Percentiles rank a stretch among this genome's conserved stretches.
Evolutionary conservation across 2,113 vertebrate genomes (phyloP).

Genomic region (Orycteropus afer): DNA sequence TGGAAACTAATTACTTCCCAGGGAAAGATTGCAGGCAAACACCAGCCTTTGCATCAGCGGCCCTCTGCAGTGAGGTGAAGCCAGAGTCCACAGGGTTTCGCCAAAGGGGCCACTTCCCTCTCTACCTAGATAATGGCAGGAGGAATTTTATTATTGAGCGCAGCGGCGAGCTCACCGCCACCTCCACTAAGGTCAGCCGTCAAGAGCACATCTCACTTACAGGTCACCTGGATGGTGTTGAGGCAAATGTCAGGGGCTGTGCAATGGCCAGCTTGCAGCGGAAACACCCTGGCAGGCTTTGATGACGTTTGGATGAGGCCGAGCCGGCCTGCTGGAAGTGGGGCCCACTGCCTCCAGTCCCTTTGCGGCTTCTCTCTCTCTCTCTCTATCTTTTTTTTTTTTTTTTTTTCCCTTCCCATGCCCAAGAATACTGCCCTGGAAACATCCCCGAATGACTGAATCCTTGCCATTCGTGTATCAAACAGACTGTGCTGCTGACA

Average conservation of each 20-base stretch:
- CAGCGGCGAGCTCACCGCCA: constrained; percentile 68
- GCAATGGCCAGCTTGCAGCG: constrained; percentile 13
- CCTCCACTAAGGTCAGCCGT: constrained; percentile 55
- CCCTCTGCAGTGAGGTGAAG: constrained; percentile 81
- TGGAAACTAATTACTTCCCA: constrained; percentile 92
- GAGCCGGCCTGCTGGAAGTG: constrained; percentile 40
- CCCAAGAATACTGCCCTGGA: neutral
- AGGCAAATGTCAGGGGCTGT: constrained; percentile 76
- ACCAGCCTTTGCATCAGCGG: constrained; percentile 81
- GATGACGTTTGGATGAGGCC: neutral
- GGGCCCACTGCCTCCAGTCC: neutral
- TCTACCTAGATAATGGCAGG: constrained; percentile 56
- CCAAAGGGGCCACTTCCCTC: constrained; percentile 55
- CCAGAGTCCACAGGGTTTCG: constrained; percentile 77
- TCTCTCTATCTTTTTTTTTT: neutral
- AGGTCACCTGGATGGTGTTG: constrained; percentile 75
- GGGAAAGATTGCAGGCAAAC: constrained; percentile 86
- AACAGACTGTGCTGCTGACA: constrained; percentile 50
- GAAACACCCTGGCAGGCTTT: constrained; percentile 45
- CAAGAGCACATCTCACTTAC: constrained; percentile 73
- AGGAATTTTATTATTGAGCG: constrained; percentile 75
- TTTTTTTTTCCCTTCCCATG: neutral
- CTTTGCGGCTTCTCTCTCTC: neutral
- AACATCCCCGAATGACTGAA: neutral
- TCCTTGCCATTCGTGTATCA: neutral